phyloP scores from a whole-genome alignment of 1,140 invertebrate genomes.

The Papilio machaon region DNA sequence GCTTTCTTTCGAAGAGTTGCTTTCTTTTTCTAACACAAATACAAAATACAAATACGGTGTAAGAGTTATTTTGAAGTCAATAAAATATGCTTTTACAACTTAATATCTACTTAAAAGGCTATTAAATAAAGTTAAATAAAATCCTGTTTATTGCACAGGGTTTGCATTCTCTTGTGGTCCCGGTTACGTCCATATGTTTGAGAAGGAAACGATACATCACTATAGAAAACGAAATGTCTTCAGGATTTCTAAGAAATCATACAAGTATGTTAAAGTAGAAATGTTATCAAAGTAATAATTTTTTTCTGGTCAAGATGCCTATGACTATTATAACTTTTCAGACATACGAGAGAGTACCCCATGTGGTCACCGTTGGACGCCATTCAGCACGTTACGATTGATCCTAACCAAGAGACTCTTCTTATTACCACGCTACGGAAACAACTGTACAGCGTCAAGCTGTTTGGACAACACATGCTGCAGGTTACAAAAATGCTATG shows the following conservation, averaged over 20 bases:
- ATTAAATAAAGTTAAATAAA: neutral
- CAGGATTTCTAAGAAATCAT: slow-evolving; percentile 81
- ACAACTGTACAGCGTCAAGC: slow-evolving; percentile 83
- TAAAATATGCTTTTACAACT: too few relatives aligned
- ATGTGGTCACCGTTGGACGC: slow-evolving; percentile 77
- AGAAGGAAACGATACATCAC: slow-evolving; percentile 84
- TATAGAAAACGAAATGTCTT: slow-evolving; percentile 85
- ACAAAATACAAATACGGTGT: too few relatives aligned
- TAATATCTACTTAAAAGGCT: neutral
- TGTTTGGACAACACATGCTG: slow-evolving; percentile 82
- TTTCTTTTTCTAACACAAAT: too few relatives aligned
- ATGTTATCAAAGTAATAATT: neutral
- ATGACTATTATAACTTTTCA: slow-evolving; percentile 40
- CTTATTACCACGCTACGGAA: slow-evolving; percentile 85
- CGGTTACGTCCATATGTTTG: slow-evolving; percentile 85
- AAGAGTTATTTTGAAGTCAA: too few relatives aligned
- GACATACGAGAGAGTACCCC: slow-evolving; percentile 74
- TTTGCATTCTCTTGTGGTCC: slow-evolving; percentile 84
- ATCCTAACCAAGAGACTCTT: slow-evolving; percentile 82
- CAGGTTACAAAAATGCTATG: slow-evolving; percentile 58
- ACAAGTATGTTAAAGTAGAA: slow-evolving; percentile 66
- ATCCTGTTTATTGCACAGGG: slow-evolving; percentile 64
- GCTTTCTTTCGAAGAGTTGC: too few relatives aligned
- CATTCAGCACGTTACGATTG: slow-evolving; percentile 83
- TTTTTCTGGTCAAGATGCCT: neutral